These are phyloP conservation scores for Semnopithecus entellus DNA, from an alignment of 2,113 vertebrate genomes.

Conservation along the genomic window DNA sequence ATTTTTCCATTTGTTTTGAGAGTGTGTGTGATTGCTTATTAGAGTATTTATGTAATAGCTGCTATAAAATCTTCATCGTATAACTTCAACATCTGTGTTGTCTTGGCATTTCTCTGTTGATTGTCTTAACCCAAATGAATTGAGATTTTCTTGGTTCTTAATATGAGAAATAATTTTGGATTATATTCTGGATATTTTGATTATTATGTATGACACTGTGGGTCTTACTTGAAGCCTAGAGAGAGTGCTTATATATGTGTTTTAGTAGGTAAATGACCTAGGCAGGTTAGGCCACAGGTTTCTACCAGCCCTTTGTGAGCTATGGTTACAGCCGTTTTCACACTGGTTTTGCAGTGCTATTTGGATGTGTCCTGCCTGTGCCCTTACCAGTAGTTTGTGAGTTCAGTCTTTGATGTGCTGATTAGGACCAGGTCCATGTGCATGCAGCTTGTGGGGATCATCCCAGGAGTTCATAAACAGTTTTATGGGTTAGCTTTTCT, in stretches of 20 bases:
- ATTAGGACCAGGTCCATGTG: background rate
- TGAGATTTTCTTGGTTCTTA: constrained; percentile 29
- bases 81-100: background rate
- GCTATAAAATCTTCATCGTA: background rate
- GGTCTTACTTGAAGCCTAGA: background rate
- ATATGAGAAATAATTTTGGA: background rate
- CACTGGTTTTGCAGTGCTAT: background rate
- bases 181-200: background rate
- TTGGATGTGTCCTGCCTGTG: background rate
- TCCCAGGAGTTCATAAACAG: background rate
- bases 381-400: background rate
- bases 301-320: background rate
- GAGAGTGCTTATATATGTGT: background rate
- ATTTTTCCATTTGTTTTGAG: background rate
- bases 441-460: background rate
- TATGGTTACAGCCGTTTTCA: background rate
- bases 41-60: background rate
- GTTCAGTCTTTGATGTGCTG: background rate
- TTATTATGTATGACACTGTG: background rate
- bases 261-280: background rate
- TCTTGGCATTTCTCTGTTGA: background rate
- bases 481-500: background rate
- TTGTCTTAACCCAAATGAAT: background rate
- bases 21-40: background rate
- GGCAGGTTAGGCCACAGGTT: background rate